These are phyloP conservation scores for Prinia subflava DNA, from an alignment of 2,113 vertebrate genomes.

Conservation along the genomic window DNA sequence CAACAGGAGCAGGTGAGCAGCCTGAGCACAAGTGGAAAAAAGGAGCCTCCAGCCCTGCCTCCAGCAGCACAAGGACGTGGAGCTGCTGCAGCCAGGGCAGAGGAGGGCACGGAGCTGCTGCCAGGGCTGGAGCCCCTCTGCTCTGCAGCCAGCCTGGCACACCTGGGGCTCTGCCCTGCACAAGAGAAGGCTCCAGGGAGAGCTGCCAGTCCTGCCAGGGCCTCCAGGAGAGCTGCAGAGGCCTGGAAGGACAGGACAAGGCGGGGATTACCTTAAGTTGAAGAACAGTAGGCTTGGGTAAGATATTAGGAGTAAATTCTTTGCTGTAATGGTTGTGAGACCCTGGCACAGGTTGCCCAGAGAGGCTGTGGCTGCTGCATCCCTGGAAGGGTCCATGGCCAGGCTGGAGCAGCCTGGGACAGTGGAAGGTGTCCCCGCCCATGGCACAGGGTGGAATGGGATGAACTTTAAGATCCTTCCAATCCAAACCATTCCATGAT, in stretches of 20 bases:
- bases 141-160: not conserved
- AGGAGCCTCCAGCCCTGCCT: not conserved
- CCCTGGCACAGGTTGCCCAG: not conserved
- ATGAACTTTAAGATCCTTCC: not conserved
- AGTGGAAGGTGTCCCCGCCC: not conserved
- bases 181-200: not conserved
- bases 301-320: not conserved
- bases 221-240: not conserved
- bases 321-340: not conserved
- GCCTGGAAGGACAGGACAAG: not conserved
- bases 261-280: too few relatives aligned
- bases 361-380: not conserved
- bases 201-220: not conserved
- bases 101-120: not conserved
- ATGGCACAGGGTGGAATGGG: rapidly evolving
- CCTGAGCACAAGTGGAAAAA: not conserved
- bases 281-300: not conserved
- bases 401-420: rapidly evolving
- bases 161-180: not conserved
- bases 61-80: not conserved
- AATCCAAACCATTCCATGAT: not conserved
- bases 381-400: rapidly evolving
- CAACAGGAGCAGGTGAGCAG: not conserved
- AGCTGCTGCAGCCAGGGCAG: not conserved
- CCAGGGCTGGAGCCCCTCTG: not conserved